Base-by-base conservation (phyloP, 2,113 vertebrate species). In the Hemibagrus wyckioides region DNA sequence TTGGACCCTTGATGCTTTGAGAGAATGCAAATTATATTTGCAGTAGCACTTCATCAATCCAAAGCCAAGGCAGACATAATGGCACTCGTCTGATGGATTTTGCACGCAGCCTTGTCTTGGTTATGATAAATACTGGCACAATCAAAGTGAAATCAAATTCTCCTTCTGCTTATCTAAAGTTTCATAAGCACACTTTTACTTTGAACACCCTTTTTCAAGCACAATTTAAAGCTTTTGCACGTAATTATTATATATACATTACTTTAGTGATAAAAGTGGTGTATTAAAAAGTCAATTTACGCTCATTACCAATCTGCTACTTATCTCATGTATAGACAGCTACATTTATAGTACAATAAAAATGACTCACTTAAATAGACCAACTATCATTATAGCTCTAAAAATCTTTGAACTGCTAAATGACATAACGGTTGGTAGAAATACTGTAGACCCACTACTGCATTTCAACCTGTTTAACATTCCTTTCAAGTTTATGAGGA, bases 21-120 rank as follows among this genome's bases (percentile, higher is more conserved):
- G 65, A 71, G 67, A 82, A 83, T 83, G 52, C 23, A 44, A 87
- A 82, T 82, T 67, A 61, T 75, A 82, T 82, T 54, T 87, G 65
- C 86, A 75, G 86, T 82, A 87, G 86, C 80, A 75, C 54, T 56
- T 36, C n/a, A 75, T 30, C 56, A 57, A 44, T 76, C 80, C 13
- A 23, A 57, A 76, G 80, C 65, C 41, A 83, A 33, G 23, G 57
- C n/a, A 83, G 67, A 77, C 19, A 41, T 82, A 50, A 87, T 30
- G 28, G 52, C 41, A 61, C 80, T 39, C 14, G 9, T 61, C 63
- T 87, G 80, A 87, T 83, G 56, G 67, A 83, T 87, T 83, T 87
- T 83, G 57, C 86, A 82, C 23, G n/a, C 56, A 65, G 69, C 15
- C 56, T 61, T 82, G 50, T 73, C 36, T 59, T 8, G 25, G 50